Conservation (phyloP, 2,113 vertebrate species). For the Myiozetetes cayanensis region DNA sequence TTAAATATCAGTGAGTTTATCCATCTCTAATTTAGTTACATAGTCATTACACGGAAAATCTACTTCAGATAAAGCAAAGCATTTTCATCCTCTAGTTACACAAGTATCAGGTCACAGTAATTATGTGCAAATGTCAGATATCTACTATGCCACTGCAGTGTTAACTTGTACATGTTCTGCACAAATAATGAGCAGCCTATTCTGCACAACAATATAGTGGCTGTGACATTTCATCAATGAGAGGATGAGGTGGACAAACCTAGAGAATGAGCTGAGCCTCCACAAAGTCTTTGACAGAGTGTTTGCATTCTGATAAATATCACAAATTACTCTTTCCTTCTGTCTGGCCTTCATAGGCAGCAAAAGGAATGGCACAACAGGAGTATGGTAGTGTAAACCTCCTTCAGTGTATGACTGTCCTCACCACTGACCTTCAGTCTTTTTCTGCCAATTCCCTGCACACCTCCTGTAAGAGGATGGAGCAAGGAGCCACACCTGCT, state of each 20-base stretch:
- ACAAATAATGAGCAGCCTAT: background rate
- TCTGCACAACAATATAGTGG: background rate
- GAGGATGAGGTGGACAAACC: background rate
- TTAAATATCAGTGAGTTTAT: conserved; percentile 36
- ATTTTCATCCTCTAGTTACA: conserved; percentile 23
- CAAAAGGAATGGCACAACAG: background rate
- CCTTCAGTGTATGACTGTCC: background rate
- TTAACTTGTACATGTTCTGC: background rate
- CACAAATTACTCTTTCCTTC: background rate
- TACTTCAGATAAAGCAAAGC: conserved; percentile 27
- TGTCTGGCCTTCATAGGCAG: background rate
- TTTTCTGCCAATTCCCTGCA: background rate
- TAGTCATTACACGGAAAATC: conserved; percentile 24
- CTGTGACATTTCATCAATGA: background rate
- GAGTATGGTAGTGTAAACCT: background rate
- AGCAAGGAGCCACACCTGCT: background rate
- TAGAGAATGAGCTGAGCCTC: background rate
- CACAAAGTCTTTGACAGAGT: background rate
- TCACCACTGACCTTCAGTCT: background rate
- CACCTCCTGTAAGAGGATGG: background rate
- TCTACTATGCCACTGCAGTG: background rate
- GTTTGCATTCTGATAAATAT: background rate
- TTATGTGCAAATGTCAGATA: conserved; percentile 1
- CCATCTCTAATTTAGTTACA: conserved; percentile 48
- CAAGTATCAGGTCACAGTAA: conserved; percentile 45